Evolutionary conservation across 2,888 invertebrate species (phyloP), one percentile per base, ranked within the genome.

Genomic region (Microchrysa polita): DNA sequence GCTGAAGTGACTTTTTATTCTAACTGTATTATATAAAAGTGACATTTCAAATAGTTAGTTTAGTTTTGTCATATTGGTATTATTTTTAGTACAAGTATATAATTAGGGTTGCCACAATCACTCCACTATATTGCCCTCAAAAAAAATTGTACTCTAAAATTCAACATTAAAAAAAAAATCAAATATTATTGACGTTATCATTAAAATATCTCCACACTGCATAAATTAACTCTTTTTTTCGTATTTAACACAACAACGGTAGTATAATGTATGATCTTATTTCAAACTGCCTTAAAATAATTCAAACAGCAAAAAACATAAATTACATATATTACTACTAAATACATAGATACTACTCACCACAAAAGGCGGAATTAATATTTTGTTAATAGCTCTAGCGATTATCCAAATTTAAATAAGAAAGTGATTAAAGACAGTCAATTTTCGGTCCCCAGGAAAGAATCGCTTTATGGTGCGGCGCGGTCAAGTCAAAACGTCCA

Each of bases 331-430:
- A n/a, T n/a, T n/a, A n/a, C n/a, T n/a, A n/a, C n/a, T n/a, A n/a
- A n/a, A n/a, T n/a, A n/a, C n/a, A n/a, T n/a, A n/a, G n/a, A n/a
- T 48, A 48, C 48, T 48, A 48, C 48, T 48, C 12, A 10, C 48
- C 48, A 48, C 48, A 48, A 48, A 48, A 7, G 48, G 48, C 4
- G 14, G 48, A 48, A 48, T 48, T 48, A 48, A 48, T 48, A 48
- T 48, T n/a, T 48, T 48, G 48, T 48, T 48, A 48, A 48, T 48
- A 12, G 10, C 48, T n/a, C 16, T 12, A 48, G 48, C 48, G 48
- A 48, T 48, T 48, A 48, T 48, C 48, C 4, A 34, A 48, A 48
- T 48, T 48, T 48, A 48, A 48, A 48, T 48, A 48, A 48, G 48
- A 48, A 48, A 48, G 48, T 48, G 48, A 48, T 48, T 48, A 48